Evolutionary conservation across 2,888 invertebrate genomes (phyloP).

Genomic region (Opisthograptis luteolata): DNA sequence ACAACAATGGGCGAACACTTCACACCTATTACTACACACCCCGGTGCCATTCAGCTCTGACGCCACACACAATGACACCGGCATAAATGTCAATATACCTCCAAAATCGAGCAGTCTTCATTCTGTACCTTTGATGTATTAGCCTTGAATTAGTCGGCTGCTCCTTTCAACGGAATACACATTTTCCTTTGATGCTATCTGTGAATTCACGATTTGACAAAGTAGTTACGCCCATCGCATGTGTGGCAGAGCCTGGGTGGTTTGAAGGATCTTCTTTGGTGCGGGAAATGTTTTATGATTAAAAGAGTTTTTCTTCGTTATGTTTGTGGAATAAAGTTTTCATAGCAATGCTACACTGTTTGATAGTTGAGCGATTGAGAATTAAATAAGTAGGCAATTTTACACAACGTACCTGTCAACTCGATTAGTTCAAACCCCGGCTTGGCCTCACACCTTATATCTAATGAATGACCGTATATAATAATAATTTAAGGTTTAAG

Average conservation of each 20-base stretch:
- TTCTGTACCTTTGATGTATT: constrained; percentile 76
- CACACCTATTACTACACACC: constrained; percentile 81
- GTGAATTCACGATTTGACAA: constrained; percentile 73
- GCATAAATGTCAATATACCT: constrained; percentile 78
- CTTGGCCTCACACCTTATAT: too few species aligned
- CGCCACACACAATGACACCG: constrained; percentile 78
- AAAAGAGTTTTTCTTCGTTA: too few species aligned
- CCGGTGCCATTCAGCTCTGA: constrained; percentile 72
- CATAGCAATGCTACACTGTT: too few species aligned
- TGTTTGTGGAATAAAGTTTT: too few species aligned
- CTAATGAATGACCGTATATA: too few species aligned
- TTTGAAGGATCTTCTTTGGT: constrained; percentile 31
- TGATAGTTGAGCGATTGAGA: too few species aligned
- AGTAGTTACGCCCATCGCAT: constrained; percentile 75
- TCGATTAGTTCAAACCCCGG: too few species aligned
- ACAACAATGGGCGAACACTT: constrained; percentile 75
- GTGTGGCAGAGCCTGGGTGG: constrained; percentile 80
- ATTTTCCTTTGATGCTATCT: constrained; percentile 63
- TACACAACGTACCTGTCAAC: too few species aligned
- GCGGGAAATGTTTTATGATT: constrained; percentile 11
- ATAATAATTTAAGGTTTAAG: too few species aligned
- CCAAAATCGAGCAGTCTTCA: constrained; percentile 66
- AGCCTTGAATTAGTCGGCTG: constrained; percentile 79
- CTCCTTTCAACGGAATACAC: constrained; percentile 62
- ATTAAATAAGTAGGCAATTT: too few species aligned